phyloP scores from a whole-genome alignment of 2,888 invertebrate genomes.

The Temnothorax ravouxi region DNA sequence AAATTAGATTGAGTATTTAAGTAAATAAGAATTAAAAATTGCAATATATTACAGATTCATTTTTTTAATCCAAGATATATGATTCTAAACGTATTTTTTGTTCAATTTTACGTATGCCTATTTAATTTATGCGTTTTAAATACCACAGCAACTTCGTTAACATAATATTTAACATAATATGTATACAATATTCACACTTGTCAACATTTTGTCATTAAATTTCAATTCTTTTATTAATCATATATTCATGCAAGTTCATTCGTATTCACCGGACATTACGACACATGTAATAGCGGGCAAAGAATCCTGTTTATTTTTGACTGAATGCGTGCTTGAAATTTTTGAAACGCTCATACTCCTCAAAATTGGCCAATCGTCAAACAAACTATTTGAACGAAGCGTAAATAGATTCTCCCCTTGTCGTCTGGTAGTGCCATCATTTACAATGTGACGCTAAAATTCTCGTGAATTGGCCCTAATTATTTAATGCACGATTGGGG shows the following conservation, averaged over 20 bases:
- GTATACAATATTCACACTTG: background rate
- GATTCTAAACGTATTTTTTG: constrained; percentile 2
- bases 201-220: constrained; percentile 7
- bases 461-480: constrained; percentile 83
- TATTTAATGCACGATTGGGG: constrained; percentile 69
- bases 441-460: constrained; percentile 80
- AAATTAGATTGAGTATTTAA: constrained; percentile 8
- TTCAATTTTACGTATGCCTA: background rate
- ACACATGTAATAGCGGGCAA: constrained; percentile 43
- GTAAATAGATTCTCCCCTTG: constrained; percentile 79
- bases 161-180: constrained; percentile 11
- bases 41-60: background rate
- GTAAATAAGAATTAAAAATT: background rate
- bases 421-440: constrained; percentile 83
- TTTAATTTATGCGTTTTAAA: background rate
- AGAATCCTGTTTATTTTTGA: constrained; percentile 72
- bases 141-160: background rate
- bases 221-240: constrained; percentile 57
- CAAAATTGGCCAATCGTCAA: constrained; percentile 70
- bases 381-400: constrained; percentile 70
- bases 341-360: constrained; percentile 64
- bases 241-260: constrained; percentile 63
- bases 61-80: background rate
- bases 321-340: constrained; percentile 71
- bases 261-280: constrained; percentile 62